Conservation (phyloP, 1,140 invertebrate genomes). For the Temnothorax nylanderi region DNA sequence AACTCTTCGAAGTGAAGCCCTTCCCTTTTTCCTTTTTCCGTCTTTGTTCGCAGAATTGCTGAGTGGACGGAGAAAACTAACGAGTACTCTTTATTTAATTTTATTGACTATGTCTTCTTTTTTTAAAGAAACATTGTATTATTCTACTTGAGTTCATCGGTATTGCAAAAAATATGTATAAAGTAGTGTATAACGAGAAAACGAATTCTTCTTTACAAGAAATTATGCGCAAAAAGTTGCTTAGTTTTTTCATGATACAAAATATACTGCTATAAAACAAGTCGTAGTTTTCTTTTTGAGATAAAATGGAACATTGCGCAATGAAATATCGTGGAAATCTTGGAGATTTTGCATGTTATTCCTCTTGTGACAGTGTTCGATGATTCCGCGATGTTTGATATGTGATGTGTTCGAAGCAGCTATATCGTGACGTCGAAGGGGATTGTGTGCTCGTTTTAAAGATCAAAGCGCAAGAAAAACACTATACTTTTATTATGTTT, state of each 20-base stretch:
- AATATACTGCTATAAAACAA: background rate
- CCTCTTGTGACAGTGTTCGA: background rate
- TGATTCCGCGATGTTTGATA: background rate
- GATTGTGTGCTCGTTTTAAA: conserved; percentile 65
- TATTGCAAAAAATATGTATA: background rate
- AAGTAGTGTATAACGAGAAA: conserved; percentile 8
- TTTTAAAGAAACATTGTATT: background rate
- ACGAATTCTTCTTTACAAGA: background rate
- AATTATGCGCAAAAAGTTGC: background rate
- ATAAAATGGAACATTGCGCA: conserved; percentile 17
- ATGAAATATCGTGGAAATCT: background rate
- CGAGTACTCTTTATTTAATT: conserved; percentile 17
- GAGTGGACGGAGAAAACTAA: conserved; percentile 56
- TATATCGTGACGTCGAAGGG: conserved; percentile 41
- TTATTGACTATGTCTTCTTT: conserved; percentile 10
- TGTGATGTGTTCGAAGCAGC: background rate
- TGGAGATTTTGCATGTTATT: background rate
- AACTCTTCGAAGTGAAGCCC: conserved; percentile 34
- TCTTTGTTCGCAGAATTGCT: conserved; percentile 31
- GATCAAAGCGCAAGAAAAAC: conserved; percentile 56
- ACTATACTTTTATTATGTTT: conserved; percentile 56
- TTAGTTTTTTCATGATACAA: conserved; percentile 7
- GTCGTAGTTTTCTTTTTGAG: background rate
- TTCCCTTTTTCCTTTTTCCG: conserved; percentile 20
- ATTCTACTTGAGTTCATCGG: conserved; percentile 2